These are phyloP conservation scores for Fulmarus glacialis DNA, from an alignment of 2,113 vertebrate genomes.

Conservation along the genomic window DNA sequence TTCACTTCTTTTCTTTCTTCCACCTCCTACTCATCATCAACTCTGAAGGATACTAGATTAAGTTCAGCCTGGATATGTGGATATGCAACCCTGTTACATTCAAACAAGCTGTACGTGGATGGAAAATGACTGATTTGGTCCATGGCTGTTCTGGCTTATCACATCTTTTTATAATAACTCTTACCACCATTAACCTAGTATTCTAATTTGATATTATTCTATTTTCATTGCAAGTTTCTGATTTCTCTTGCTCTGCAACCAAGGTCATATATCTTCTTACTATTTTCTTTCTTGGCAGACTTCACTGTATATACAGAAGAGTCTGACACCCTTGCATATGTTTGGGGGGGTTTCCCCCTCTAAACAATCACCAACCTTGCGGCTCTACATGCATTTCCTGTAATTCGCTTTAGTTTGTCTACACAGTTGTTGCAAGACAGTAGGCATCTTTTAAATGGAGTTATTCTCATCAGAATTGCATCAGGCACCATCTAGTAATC, in stretches of 20 bases:
- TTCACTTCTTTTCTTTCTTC: background rate
- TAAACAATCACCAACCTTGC: background rate
- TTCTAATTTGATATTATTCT: background rate
- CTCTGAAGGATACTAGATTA: background rate
- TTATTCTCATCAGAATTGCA: background rate
- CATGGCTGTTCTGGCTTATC: background rate
- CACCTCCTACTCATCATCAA: background rate
- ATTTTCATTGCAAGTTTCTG: background rate
- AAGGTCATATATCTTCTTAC: background rate
- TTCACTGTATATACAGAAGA: background rate
- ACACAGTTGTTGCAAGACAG: background rate
- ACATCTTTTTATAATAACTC: background rate
- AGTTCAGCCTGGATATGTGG: background rate
- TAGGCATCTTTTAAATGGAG: background rate
- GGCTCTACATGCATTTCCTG: background rate
- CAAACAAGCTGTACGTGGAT: background rate
- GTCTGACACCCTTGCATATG: background rate
- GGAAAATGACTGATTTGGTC: background rate
- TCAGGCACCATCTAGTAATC: background rate
- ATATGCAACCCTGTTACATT: background rate
- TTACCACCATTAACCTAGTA: background rate
- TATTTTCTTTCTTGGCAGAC: background rate
- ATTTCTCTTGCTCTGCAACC: background rate
- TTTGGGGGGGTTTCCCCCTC: accelerated
- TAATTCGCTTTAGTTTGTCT: background rate